Base-by-base conservation (phyloP, 2,888 invertebrate species). In the Meghimatium bilineatum region DNA sequence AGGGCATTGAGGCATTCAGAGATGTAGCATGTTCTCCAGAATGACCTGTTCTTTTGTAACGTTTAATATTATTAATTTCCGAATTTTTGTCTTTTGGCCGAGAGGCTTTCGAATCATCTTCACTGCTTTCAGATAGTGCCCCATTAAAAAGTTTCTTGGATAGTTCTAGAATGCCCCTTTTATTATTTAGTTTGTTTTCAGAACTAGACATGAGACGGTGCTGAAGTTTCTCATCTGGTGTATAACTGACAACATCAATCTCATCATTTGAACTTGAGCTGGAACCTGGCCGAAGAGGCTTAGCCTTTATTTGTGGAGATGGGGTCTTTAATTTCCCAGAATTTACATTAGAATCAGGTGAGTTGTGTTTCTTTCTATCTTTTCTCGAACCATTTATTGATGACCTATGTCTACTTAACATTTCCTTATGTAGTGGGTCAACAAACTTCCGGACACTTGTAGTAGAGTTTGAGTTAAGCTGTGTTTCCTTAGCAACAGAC, bases 241-340 rank as follows among this genome's bases (percentile, higher is more conserved):
- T 86, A 52, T 82, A 80, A 32, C 80, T 69, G 17, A 80, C 86
- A 5, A 86, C 86, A 67, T 86, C 86, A 72, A 86, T 82, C 66
- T 86, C 86, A 76, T 80, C 82, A 67, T 86, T 84, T 36, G 78
- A 76, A n/a, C 86, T 86, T 66, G 82, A 82, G 10, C 74, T 32
- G 56, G 82, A 82, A 2, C 74, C 75, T 26, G 82, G 52, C 3
- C 17, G 56, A 23, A 56, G 20, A 20, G 49, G 8, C 23, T 32
- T 67, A 17, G 29, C 23, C 56, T 52, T 32, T 12, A 3, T n/a
- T 0, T n/a, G 17, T 2, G 52, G 23, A 23, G 79, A 36, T 32
- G 49, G n/a, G 32, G 34, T 49, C 69, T 80, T 67, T 14, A 49
- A 26, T 26, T 29, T 32, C 17, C 67, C 69, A 20, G 29, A 6